Percentiles rank a stretch among this genome's conserved stretches.
Conservation (phyloP, 2,888 invertebrate genomes). For the Melinaea menophilus region DNA sequence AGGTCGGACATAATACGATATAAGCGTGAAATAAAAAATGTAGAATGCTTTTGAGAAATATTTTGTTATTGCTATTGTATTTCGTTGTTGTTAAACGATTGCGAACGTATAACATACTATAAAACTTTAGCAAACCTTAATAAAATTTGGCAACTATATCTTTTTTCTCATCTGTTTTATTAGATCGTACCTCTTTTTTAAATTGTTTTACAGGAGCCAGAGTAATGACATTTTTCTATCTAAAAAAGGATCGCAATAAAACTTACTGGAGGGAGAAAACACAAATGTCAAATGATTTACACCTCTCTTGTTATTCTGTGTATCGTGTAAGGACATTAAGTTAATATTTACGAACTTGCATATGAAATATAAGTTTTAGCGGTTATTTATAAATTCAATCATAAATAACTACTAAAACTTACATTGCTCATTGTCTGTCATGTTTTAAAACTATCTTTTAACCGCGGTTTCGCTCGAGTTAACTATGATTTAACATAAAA, state of each 20-base stretch:
- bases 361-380: not conserved
- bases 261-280: slow-evolving; percentile 3
- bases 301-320: not conserved
- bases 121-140: no score
- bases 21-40: not conserved
- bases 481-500: no score
- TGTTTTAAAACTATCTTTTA: no score
- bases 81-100: not conserved
- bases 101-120: not conserved
- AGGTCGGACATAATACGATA: slow-evolving; percentile 20
- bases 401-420: no score
- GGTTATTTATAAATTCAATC: no score
- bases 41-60: no score
- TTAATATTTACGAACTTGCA: not conserved
- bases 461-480: no score
- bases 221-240: not conserved
- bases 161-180: no score
- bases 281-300: slow-evolving; percentile 17
- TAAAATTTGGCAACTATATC: no score
- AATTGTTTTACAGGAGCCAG: not conserved
- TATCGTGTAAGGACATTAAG: slow-evolving; percentile 8
- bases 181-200: not conserved
- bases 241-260: not conserved
- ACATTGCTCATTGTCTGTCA: no score
- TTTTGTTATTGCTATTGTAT: not conserved